These are phyloP conservation scores for Cepaea nemoralis DNA, from an alignment of 1,140 invertebrate species.

Conservation along the genomic window DNA sequence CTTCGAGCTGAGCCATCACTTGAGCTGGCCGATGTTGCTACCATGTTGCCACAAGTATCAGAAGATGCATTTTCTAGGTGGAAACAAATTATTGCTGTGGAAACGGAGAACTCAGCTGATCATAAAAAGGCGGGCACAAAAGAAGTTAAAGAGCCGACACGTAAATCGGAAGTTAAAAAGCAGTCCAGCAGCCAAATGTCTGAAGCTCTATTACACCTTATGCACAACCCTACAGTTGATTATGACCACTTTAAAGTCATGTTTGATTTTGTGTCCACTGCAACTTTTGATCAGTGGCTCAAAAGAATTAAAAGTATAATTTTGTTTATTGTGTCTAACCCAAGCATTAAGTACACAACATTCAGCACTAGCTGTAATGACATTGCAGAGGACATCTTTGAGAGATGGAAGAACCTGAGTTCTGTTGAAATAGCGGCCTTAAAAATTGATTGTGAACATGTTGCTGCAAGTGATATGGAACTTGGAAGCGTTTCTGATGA, in stretches of 20 bases:
- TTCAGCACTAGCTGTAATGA: constrained; percentile 39
- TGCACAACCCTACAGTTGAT: constrained; percentile 43
- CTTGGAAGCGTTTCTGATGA: neutral
- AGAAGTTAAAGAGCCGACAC: neutral
- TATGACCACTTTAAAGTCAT: constrained; percentile 33
- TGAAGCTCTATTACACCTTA: constrained; percentile 40
- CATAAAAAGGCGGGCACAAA: neutral
- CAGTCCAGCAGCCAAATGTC: constrained; percentile 23
- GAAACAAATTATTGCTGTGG: constrained; percentile 16
- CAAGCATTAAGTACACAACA: constrained; percentile 37
- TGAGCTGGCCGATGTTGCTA: constrained; percentile 36
- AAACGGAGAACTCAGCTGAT: neutral
- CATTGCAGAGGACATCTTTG: constrained; percentile 39
- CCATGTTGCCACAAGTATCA: constrained; percentile 33
- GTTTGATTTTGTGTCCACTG: constrained; percentile 41
- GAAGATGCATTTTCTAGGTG: constrained; percentile 38
- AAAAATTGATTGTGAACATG: neutral
- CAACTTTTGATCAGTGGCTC: constrained; percentile 44
- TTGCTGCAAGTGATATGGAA: neutral
- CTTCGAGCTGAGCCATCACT: constrained; percentile 40
- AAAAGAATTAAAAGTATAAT: constrained; percentile 36
- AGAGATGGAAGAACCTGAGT: constrained; percentile 33
- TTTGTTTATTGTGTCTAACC: constrained; percentile 33
- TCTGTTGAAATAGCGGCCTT: constrained; percentile 9
- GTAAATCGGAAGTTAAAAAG: constrained; percentile 15